A percentile compares a stretch with the other conserved stretches of the same genome.
Evolutionary conservation across 2,888 invertebrate genomes (phyloP).

Genomic region (Harpalus rufipes): DNA sequence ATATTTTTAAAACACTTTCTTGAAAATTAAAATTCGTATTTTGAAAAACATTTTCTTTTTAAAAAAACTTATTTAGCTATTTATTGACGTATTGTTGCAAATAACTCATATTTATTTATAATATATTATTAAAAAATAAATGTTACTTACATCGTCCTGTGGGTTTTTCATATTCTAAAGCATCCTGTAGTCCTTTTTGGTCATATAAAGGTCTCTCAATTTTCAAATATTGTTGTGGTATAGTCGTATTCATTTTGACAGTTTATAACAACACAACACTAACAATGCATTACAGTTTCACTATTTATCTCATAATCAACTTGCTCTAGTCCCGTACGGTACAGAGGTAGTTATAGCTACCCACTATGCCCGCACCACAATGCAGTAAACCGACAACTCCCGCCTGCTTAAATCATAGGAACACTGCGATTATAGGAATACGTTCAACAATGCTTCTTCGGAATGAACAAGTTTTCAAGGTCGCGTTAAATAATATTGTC

Average conservation of each 20-base stretch:
- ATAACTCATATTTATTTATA: not conserved
- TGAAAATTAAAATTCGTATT: too few species aligned
- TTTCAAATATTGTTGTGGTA: slow-evolving; percentile 70
- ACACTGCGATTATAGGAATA: slow-evolving; percentile 1
- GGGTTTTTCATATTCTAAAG: slow-evolving; percentile 77
- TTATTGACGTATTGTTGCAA: not conserved
- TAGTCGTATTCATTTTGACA: slow-evolving; percentile 17
- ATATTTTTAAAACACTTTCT: too few species aligned
- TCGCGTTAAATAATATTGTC: slow-evolving; percentile 49
- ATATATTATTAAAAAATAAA: not conserved
- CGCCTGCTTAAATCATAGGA: slow-evolving; percentile 38
- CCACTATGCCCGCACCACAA: not conserved
- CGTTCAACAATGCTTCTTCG: slow-evolving; percentile 31
- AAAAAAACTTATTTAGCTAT: not conserved
- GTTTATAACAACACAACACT: not conserved
- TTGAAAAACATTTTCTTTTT: not conserved
- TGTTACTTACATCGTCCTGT: slow-evolving; percentile 76
- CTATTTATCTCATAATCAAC: not conserved
- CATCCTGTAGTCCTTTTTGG: slow-evolving; percentile 77
- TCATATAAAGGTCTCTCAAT: slow-evolving; percentile 79
- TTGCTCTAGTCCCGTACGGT: too few species aligned
- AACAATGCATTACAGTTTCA: not conserved
- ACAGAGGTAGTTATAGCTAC: not conserved
- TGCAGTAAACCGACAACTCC: slow-evolving; percentile 26
- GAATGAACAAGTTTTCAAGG: slow-evolving; percentile 34